Conservation (phyloP, 2,797 vertebrate species). For the Eulemur mongoz region DNA sequence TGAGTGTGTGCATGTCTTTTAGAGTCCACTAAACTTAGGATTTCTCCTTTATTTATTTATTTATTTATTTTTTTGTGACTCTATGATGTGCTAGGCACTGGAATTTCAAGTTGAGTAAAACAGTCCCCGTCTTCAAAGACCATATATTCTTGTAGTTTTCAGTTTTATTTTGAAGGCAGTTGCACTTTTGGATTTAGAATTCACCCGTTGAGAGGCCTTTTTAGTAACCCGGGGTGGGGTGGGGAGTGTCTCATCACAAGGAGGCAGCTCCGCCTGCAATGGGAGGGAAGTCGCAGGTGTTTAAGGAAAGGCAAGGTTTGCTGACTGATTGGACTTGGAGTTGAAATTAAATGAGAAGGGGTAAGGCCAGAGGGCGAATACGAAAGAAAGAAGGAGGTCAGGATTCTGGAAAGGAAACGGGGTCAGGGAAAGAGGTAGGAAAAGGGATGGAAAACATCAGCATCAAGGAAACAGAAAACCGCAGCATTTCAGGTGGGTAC, state of each 20-base stretch:
- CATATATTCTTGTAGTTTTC: background rate
- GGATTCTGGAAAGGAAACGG: background rate
- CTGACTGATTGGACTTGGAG: background rate
- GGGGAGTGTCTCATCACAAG: no score
- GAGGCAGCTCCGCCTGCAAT: accelerated
- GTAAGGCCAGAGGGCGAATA: background rate
- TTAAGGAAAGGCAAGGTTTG: background rate
- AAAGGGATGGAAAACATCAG: background rate
- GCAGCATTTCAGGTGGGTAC: accelerated
- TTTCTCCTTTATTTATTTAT: background rate
- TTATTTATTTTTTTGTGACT: background rate
- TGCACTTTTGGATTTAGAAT: background rate
- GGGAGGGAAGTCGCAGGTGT: background rate
- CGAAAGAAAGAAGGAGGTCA: no score
- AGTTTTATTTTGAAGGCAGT: background rate
- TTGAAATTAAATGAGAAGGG: background rate
- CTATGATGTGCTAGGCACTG: background rate
- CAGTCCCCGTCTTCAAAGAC: background rate
- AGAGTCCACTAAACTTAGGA: background rate
- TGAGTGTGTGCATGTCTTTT: background rate
- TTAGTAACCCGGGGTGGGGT: accelerated
- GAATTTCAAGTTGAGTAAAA: background rate
- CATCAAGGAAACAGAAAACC: background rate
- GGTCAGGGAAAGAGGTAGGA: no score
- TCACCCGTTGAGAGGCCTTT: background rate